Conservation (phyloP, 2,888 invertebrate genomes). For the Erpobdella octoculata region DNA sequence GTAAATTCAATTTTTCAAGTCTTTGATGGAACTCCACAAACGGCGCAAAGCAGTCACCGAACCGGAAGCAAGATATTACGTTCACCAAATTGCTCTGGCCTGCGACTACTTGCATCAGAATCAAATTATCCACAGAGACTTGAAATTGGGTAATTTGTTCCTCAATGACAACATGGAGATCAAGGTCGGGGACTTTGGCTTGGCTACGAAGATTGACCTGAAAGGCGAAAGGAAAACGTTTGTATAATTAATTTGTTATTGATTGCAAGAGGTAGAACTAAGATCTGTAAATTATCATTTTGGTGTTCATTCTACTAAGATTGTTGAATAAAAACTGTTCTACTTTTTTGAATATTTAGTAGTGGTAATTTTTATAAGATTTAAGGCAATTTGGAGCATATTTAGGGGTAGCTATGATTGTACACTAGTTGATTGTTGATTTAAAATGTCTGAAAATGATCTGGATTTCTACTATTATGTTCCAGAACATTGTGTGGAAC, state of each 20-base stretch:
- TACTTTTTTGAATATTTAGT: background rate
- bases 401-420: too few species aligned
- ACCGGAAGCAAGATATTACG: constrained; percentile 90
- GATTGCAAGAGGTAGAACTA: background rate
- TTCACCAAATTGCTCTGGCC: constrained; percentile 69
- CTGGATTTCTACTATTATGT: background rate
- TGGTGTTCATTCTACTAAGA: background rate
- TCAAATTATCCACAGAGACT: constrained; percentile 89
- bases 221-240: constrained; percentile 71
- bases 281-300: background rate
- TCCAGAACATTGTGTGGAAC: constrained; percentile 54
- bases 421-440: too few species aligned
- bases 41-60: constrained; percentile 87
- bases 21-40: constrained; percentile 97
- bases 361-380: background rate
- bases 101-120: constrained; percentile 84
- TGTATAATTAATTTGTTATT: background rate
- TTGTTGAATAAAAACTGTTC: background rate
- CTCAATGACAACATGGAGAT: constrained; percentile 62
- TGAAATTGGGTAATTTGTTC: constrained; percentile 95
- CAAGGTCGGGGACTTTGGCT: constrained; percentile 96
- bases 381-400: too few species aligned
- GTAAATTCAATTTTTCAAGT: constrained; percentile 57
- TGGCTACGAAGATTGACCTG: constrained; percentile 85
- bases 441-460: too few species aligned